Evolutionary conservation across 1,140 invertebrate species (phyloP), one percentile per base, ranked within the genome.

Genomic region (Drosophila funebris): DNA sequence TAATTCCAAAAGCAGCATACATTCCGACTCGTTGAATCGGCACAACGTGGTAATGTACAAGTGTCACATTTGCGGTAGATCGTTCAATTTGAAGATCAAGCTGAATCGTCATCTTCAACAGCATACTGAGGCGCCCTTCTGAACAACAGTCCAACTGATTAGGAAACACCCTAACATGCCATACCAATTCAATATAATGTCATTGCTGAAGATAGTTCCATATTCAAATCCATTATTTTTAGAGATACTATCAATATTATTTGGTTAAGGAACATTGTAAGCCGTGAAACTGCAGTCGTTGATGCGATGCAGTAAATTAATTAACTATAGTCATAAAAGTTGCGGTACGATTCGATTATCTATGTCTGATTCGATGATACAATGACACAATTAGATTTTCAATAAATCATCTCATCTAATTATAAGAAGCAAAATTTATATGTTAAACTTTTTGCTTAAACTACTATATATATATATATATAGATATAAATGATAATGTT

Each of bases 31-130:
- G 11, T 7, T 27, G 27, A 8, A 43, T 16, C 20, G 9, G 0
- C 9, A 7, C 6, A 11, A 52, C 54, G 13, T 27, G 13, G 24
- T 57, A 0, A 48, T 50, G 16, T 66, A 18, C 27, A 31, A 68
- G 6, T 91, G 90, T 36, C 62, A 75, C 33, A 53, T 84, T 14
- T 91, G 90, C 48, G 70, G 53, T 1, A 90, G 77, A 60, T 11
- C 44, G 0, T 91, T 90, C 16, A 63, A 85, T 44, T 62, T 91
- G 3, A 76, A 81, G 46, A 84, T 91, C 22, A 90, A 82, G 43
- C 71, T 91, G 4, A 91, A 91, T 61, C 69, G 76, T 4, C 90
- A 91, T 66, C 27, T 90, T 9, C 73, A 54, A 16, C 61, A 61
- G 13, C 89, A 90, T 20, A 67, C 56, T 1, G 44, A 48, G 31